Conservation (phyloP, 2,113 vertebrate species). For the Esox niger region DNA sequence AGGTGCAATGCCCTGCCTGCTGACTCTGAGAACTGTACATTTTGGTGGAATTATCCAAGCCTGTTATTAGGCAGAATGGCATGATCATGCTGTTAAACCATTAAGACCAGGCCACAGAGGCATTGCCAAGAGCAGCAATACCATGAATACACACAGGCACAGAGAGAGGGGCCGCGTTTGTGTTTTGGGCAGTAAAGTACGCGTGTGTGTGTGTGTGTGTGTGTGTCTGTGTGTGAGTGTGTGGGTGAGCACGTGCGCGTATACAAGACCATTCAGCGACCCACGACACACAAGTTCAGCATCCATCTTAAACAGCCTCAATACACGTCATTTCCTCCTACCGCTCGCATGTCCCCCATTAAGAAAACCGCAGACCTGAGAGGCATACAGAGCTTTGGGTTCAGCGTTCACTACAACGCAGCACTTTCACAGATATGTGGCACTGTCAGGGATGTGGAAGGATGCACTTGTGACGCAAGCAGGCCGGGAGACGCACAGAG, state of each 20-base stretch:
- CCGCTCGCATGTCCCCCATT: constrained; percentile 28
- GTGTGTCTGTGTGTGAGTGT: background rate
- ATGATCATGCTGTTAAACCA: constrained; percentile 64
- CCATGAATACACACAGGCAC: constrained; percentile 42
- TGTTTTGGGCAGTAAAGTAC: background rate
- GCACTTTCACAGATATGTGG: constrained; percentile 60
- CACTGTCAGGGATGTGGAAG: constrained; percentile 46
- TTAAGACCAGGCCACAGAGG: constrained; percentile 48
- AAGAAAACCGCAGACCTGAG: constrained; percentile 54
- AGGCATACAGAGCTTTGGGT: constrained; percentile 57
- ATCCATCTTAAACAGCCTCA: background rate
- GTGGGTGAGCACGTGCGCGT: background rate
- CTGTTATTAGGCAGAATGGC: constrained; percentile 69
- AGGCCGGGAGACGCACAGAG: background rate
- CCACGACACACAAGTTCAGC: background rate
- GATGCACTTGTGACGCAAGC: constrained; percentile 65
- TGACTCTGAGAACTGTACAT: constrained; percentile 57
- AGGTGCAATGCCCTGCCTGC: constrained; percentile 39
- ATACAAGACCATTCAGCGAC: background rate
- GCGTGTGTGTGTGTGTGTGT: constrained; percentile 13
- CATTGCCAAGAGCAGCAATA: constrained; percentile 57
- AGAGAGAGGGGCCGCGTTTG: constrained; percentile 22
- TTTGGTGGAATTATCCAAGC: constrained; percentile 60
- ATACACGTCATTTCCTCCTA: constrained; percentile 30
- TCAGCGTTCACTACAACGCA: constrained; percentile 24